Percentiles rank a stretch among this genome's conserved stretches.
Evolutionary conservation across 2,888 invertebrate genomes (phyloP).

Genomic region (Limnephilus rhombicus): DNA sequence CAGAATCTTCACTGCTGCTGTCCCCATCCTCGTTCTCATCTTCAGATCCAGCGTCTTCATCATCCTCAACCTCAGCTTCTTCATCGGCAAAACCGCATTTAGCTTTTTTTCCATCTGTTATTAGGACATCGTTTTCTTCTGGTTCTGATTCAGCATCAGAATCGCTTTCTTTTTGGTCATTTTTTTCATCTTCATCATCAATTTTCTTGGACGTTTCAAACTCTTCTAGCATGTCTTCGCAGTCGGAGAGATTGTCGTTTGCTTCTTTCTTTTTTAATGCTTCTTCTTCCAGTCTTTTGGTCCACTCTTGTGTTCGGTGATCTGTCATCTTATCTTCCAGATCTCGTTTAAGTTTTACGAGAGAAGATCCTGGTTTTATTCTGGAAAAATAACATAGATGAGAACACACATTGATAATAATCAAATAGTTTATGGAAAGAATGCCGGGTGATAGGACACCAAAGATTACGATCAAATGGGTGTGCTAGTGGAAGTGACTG

Average conservation of each 20-base stretch:
- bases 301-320: conserved; percentile 84
- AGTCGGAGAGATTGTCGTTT: conserved; percentile 71
- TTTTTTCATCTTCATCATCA: conserved; percentile 72
- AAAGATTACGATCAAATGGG: no score
- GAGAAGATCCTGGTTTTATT: conserved; percentile 83
- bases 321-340: conserved; percentile 84
- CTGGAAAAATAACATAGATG: conserved; percentile 69
- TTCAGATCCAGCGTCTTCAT: conserved; percentile 67
- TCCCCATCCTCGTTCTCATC: conserved; percentile 68
- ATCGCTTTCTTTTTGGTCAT: conserved; percentile 75
- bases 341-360: conserved; percentile 83
- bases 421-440: background rate
- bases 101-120: conserved; percentile 72
- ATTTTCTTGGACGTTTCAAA: conserved; percentile 69
- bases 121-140: conserved; percentile 71
- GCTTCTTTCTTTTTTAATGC: conserved; percentile 73
- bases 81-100: conserved; percentile 74
- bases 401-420: background rate
- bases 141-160: conserved; percentile 76
- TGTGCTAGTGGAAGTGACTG: no score
- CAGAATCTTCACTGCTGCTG: conserved; percentile 67
- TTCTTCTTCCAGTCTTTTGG: conserved; percentile 79
- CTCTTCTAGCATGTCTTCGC: conserved; percentile 73
- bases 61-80: conserved; percentile 77
- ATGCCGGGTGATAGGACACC: no score